phyloP scores from a whole-genome alignment of 2,888 invertebrate species.

The Acleris sparsana region DNA sequence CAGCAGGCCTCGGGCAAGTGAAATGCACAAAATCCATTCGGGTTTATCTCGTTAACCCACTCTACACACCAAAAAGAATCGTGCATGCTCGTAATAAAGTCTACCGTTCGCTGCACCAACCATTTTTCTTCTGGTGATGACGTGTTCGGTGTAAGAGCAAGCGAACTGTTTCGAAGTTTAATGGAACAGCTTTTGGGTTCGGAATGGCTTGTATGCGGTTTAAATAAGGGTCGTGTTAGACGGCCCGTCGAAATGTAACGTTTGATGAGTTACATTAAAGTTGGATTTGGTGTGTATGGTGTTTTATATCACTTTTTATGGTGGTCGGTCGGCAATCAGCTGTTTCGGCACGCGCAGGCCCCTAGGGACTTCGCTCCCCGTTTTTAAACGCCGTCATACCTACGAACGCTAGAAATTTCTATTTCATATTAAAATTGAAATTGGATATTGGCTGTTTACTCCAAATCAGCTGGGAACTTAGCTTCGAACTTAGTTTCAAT shows the following conservation, averaged over 20 bases:
- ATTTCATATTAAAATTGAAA: conserved; percentile 61
- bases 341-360: conserved; percentile 78
- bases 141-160: conserved; percentile 54
- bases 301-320: conserved; percentile 72
- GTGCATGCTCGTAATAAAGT: conserved; percentile 44
- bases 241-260: conserved; percentile 35
- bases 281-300: conserved; percentile 42
- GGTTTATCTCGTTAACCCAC: conserved; percentile 71
- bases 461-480: conserved; percentile 12
- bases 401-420: conserved; percentile 54
- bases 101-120: conserved; percentile 41
- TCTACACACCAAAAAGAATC: conserved; percentile 44
- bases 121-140: conserved; percentile 62
- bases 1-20: conserved; percentile 62
- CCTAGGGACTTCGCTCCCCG: conserved; percentile 61
- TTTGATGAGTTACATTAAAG: conserved; percentile 39
- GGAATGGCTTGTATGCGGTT: conserved; percentile 46
- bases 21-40: conserved; percentile 81
- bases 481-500: conserved; percentile 8
- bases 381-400: conserved; percentile 36
- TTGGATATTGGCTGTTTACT: conserved; percentile 42
- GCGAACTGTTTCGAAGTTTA: conserved; percentile 58
- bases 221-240: conserved; percentile 59
- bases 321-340: conserved; percentile 78
- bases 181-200: conserved; percentile 49